phyloP scores from a whole-genome alignment of 1,140 invertebrate genomes.

The Drosophila rufa region DNA sequence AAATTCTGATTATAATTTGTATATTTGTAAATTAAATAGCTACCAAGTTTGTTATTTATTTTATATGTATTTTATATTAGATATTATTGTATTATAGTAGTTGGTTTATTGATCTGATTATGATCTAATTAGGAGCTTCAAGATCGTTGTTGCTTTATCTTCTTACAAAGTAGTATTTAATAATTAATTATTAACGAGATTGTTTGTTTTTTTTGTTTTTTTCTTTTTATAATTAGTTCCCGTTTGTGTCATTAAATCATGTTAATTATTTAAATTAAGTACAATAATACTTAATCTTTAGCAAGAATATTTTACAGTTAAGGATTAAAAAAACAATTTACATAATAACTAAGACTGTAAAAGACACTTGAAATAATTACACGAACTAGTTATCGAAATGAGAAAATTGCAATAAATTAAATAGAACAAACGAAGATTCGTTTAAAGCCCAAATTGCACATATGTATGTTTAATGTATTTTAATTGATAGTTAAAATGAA shows the following conservation, averaged over 20 bases:
- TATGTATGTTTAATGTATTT: constrained; percentile 27
- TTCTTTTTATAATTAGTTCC: constrained; percentile 30
- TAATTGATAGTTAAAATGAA: constrained; percentile 35
- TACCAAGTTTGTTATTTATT: constrained; percentile 63
- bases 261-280: constrained; percentile 73
- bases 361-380: constrained; percentile 53
- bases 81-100: constrained; percentile 46
- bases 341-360: constrained; percentile 71
- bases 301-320: constrained; percentile 75
- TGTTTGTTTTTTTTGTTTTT: constrained; percentile 28
- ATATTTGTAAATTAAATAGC: constrained; percentile 65
- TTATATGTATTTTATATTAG: constrained; percentile 44
- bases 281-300: constrained; percentile 79
- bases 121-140: constrained; percentile 81
- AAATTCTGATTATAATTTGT: constrained; percentile 51
- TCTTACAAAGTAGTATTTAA: constrained; percentile 74
- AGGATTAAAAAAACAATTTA: constrained; percentile 75
- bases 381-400: constrained; percentile 53
- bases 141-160: constrained; percentile 81
- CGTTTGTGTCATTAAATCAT: constrained; percentile 59
- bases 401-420: constrained; percentile 73
- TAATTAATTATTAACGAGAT: constrained; percentile 72
- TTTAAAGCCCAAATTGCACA: constrained; percentile 81
- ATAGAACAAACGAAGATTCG: constrained; percentile 53
- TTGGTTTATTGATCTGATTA: constrained; percentile 64